Base-by-base conservation (phyloP, 2,797 vertebrate species). In the Amblyopsis hoosieri region DNA sequence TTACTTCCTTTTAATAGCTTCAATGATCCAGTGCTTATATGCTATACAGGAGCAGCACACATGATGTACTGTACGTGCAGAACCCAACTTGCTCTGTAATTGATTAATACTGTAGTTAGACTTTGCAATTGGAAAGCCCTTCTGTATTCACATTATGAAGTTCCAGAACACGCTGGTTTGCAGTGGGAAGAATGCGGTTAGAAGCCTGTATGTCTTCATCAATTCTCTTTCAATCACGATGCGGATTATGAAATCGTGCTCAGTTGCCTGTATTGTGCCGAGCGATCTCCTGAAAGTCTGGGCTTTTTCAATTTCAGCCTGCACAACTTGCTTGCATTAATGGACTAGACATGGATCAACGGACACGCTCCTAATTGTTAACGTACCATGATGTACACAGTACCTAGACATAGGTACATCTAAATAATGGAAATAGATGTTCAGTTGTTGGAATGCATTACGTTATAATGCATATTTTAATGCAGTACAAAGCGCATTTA, bases 61-160 rank as follows among this genome's bases (percentile, higher is more conserved):
- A 72, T 71, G 72, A 83, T 72, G 64, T 64, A 66, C 50, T 29
- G 72, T 62, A 77, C 74, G 75, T 42, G 37, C 81, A 79, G 71
- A 83, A 87, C 81, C 74, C 0, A 78, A 75, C 70, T 76, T 86
- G 87, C 79, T 81, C 75, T 73, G 66, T 86, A 88, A 91, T 89
- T 89, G 85, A 90, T 90, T 87, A 88, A 90, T 80, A 82, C 82
- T 86, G 85, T 82, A 90, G 89, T 91, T 87, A 89, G 76, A 75
- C 76, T 87, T 84, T 82, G 76, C 82, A 82, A 78, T 74, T 61
- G 67, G 76, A 74, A 71, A 82, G 73, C 70, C 66, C 71, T 51
- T 83, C 79, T 68, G 82, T 73, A 73, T 82, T 82, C 71, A 69
- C 85, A 81, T 80, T 59, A 72, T 75, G 83, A 66, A 76, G 73